phyloP scores from a whole-genome alignment of 1,140 invertebrate species.

The Propsilocerus akamusi region DNA sequence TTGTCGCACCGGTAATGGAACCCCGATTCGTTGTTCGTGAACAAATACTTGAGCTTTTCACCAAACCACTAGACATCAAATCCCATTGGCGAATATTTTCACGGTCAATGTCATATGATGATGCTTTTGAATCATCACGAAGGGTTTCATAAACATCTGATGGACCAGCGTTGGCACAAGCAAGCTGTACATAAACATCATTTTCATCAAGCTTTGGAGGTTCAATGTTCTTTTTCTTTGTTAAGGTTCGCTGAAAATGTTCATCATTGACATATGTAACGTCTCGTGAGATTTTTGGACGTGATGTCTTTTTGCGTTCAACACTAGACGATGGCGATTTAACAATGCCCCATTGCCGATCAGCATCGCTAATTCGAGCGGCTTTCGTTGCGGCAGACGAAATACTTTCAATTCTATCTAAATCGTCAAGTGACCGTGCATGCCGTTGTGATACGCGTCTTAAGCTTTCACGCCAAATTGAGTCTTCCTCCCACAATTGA shows the following conservation, averaged over 20 bases:
- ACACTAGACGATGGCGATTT: background rate
- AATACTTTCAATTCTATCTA: slow-evolving; percentile 33
- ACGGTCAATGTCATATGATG: slow-evolving; percentile 53
- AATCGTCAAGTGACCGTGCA: slow-evolving; percentile 58
- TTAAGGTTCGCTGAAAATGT: slow-evolving; percentile 10
- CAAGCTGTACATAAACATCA: slow-evolving; percentile 37
- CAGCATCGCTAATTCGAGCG: background rate
- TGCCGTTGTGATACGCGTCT: slow-evolving; percentile 58
- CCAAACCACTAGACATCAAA: slow-evolving; percentile 55
- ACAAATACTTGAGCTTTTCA: slow-evolving; percentile 24
- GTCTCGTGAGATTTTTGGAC: slow-evolving; percentile 34
- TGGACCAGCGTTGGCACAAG: slow-evolving; percentile 11
- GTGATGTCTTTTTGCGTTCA: slow-evolving; percentile 9
- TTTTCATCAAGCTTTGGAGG: slow-evolving; percentile 25
- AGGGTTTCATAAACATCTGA: slow-evolving; percentile 21
- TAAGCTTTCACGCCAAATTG: slow-evolving; percentile 58
- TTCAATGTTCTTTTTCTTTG: background rate
- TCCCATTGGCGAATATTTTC: slow-evolving; percentile 75
- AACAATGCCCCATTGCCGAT: background rate
- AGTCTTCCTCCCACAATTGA: slow-evolving; percentile 66
- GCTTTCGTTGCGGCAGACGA: background rate
- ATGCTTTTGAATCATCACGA: slow-evolving; percentile 16
- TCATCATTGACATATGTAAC: slow-evolving; percentile 49
- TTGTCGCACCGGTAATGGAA: background rate
- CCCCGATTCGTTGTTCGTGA: background rate